phyloP scores from a whole-genome alignment of 2,113 vertebrate species.

The Aviceda subcristata region DNA sequence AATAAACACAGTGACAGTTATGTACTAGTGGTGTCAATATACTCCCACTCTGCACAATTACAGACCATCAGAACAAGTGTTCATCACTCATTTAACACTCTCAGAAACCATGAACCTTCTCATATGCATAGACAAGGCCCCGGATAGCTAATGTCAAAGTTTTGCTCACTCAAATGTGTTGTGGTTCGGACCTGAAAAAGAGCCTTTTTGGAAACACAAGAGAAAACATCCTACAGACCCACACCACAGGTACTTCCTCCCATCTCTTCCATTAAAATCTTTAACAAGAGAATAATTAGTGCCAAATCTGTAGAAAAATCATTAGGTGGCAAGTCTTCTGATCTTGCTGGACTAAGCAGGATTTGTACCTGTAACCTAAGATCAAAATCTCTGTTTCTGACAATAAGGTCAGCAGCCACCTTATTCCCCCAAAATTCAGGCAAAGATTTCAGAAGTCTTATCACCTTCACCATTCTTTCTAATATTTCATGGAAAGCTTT shows the following conservation, averaged over 20 bases:
- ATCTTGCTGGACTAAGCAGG: neutral
- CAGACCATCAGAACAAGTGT: neutral
- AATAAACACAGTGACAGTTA: neutral
- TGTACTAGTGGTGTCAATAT: neutral
- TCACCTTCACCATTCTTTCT: neutral
- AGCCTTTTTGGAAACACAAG: neutral
- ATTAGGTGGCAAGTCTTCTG: neutral
- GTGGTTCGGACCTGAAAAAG: neutral
- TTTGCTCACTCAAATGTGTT: neutral
- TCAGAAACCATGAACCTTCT: neutral
- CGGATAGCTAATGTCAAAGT: neutral
- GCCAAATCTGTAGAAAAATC: neutral
- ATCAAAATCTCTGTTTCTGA: neutral
- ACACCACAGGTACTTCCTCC: neutral
- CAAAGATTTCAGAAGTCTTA: neutral
- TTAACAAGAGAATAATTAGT: neutral
- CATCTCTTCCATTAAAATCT: neutral
- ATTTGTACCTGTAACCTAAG: neutral
- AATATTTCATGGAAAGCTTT: neutral
- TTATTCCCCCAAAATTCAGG: neutral
- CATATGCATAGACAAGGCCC: neutral
- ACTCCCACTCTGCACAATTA: neutral
- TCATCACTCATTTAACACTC: neutral
- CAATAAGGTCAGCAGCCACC: neutral
- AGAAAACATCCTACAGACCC: neutral